Percentiles rank a stretch among this genome's conserved stretches.
Evolutionary conservation across 1,140 invertebrate genomes (phyloP).

Genomic region (Melitaea cinxia): DNA sequence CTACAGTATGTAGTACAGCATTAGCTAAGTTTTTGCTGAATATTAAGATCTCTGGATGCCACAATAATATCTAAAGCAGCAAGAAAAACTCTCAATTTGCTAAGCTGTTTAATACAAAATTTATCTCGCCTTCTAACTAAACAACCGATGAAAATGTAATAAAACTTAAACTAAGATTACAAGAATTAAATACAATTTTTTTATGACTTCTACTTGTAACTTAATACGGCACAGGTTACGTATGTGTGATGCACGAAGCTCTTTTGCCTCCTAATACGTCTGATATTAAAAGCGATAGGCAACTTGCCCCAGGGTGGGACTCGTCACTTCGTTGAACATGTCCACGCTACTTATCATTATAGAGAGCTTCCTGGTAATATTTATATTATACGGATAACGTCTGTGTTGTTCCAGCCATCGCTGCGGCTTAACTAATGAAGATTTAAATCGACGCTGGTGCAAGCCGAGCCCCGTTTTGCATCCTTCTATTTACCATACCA

Average conservation of each 20-base stretch:
- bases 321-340: constrained; percentile 55
- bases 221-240: constrained; percentile 18
- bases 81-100: no score
- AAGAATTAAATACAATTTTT: constrained; percentile 5
- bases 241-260: constrained; percentile 7
- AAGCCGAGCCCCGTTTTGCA: constrained; percentile 88
- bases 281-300: constrained; percentile 48
- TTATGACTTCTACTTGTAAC: constrained; percentile 19
- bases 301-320: constrained; percentile 42
- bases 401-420: constrained; percentile 85
- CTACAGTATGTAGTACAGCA: no score
- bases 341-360: constrained; percentile 44
- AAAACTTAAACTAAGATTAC: background rate
- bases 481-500: constrained; percentile 92
- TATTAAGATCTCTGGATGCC: no score
- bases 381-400: constrained; percentile 49
- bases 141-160: background rate
- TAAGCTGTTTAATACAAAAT: no score
- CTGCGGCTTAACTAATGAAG: constrained; percentile 90
- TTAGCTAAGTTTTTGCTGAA: no score
- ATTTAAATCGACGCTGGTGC: constrained; percentile 91
- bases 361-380: constrained; percentile 54
- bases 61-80: no score
- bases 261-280: constrained; percentile 28
- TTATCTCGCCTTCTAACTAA: no score